Base-by-base conservation (phyloP, 2,113 vertebrate genomes). In the Turnix velox region DNA sequence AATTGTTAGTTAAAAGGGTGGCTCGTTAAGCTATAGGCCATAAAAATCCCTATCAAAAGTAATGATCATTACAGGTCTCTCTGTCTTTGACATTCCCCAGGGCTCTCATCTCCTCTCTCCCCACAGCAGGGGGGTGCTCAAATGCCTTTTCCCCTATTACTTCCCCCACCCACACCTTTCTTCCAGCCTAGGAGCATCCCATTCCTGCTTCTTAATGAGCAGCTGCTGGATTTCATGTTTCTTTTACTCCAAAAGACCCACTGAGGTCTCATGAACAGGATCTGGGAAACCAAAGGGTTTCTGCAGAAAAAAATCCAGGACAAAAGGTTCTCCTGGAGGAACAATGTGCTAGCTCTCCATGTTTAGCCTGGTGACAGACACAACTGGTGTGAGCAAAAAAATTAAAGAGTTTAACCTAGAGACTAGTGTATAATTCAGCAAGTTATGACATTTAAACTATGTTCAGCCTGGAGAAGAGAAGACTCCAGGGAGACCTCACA, bases 321-420 rank as follows among this genome's bases (percentile, higher is more conserved):
- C 62, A 25, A 7, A 0, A 1, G 4, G 37, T 28, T 61, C 18
- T 39, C 40, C 84, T 33, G 72, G 7, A 63, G 58, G 20, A 42
- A 22, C 2, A n/a, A 52, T 14, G 7, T 28, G 20, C 20, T 42
- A 11, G n/a, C 4, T 10, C n/a, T 17, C 37, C 51, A 8, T 2
- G 4, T 68, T 58, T 4, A 14, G 14, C 46, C 51, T 18, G 33
- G 27, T 11, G 9, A 46, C 0, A 7, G 69, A 10, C 59, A 39
- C 40, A 15, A 20, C 13, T 0, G 4, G 2, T 7, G 69, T 0
- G 28, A 65, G 42, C 46, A 69, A 24, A 9, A 15, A 18, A 27
- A 20, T 0, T 17, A 8, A 37, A 25, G 35, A 10, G 28, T 2
- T 35, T 2, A 4, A n/a, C 43, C 63, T 1, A 7, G 49, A 39